A percentile compares a stretch with the other conserved stretches of the same genome.
phyloP scores from a whole-genome alignment of 2,113 vertebrate genomes.

The Sporophila hypoxantha region DNA sequence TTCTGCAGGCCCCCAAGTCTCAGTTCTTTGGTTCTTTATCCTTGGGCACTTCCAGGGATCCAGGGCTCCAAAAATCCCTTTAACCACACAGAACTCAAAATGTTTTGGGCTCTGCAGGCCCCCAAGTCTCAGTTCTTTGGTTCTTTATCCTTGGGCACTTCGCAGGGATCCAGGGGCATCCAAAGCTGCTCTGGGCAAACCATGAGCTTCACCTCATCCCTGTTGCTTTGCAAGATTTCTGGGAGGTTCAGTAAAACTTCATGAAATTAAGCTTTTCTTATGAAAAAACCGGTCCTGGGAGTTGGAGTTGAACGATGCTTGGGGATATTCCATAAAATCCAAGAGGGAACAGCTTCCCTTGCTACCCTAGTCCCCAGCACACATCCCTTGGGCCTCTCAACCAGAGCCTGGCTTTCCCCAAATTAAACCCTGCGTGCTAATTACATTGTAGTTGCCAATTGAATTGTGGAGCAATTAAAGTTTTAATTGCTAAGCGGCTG shows the following conservation, averaged over 20 bases:
- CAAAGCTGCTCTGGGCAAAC: background rate
- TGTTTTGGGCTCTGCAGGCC: background rate
- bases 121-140: background rate
- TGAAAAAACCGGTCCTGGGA: background rate
- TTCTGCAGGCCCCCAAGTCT: no score
- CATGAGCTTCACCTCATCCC: background rate
- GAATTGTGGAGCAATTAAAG: background rate
- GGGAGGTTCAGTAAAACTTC: background rate
- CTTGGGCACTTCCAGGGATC: no score
- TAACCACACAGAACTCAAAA: no score
- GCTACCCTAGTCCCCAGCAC: background rate
- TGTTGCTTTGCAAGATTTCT: background rate
- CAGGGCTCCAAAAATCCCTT: no score
- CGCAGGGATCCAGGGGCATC: background rate
- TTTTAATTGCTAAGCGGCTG: background rate
- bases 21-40: no score
- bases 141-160: background rate
- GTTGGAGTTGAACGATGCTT: fast-evolving
- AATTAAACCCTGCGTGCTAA: background rate
- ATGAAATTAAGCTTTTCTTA: background rate
- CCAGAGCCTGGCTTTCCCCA: background rate
- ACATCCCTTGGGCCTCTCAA: fast-evolving
- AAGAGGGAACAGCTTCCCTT: background rate
- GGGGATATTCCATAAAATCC: background rate
- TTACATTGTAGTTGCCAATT: background rate